Percentiles rank a stretch among this genome's conserved stretches.
phyloP scores from a whole-genome alignment of 64 coral and sea anemone species.

The Stichodactyla helianthus region DNA sequence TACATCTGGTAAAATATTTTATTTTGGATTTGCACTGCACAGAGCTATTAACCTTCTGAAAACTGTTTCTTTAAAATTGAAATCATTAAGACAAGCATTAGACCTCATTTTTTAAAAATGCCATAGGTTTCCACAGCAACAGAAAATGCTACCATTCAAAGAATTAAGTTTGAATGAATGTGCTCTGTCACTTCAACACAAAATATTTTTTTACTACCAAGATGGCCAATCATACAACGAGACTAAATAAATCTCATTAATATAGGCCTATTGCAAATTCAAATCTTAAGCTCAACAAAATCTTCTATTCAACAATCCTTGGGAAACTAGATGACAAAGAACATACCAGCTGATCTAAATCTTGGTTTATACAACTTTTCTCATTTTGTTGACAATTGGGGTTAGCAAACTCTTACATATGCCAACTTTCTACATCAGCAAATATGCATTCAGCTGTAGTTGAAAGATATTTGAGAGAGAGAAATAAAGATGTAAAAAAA shows the following conservation, averaged over 20 bases:
- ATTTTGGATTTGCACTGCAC: neutral
- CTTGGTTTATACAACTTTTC: conserved; percentile 4
- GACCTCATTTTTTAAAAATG: neutral
- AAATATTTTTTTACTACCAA: neutral
- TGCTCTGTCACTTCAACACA: neutral
- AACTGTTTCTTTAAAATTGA: neutral
- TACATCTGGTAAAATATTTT: neutral
- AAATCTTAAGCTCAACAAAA: neutral
- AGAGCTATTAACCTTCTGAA: neutral
- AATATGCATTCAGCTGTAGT: conserved; percentile 2
- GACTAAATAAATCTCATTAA: neutral
- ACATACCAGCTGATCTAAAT: conserved; percentile 12
- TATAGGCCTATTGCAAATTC: neutral
- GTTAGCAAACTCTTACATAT: neutral
- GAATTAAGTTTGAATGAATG: neutral
- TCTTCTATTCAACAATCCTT: neutral
- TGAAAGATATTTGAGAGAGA: neutral
- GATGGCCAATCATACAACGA: neutral
- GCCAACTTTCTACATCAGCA: neutral
- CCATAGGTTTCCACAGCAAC: conserved; percentile 1
- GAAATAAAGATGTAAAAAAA: too few species aligned
- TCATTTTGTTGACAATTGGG: neutral
- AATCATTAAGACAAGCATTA: neutral
- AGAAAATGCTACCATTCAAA: neutral
- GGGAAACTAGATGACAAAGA: neutral